Conservation (phyloP, 2,888 invertebrate genomes). For the Epirrhoe tristata region DNA sequence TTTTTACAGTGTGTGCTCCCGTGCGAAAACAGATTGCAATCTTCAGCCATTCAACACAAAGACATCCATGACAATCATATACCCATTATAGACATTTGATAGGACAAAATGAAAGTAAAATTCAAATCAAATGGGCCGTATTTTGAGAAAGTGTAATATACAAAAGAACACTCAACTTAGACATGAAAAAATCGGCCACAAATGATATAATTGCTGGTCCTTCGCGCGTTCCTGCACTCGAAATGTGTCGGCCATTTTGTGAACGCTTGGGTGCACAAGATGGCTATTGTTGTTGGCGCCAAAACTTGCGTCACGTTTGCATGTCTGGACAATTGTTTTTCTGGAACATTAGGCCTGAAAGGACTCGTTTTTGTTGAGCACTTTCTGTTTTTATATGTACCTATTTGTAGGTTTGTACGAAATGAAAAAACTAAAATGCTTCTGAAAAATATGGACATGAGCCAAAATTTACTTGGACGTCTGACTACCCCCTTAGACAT, state of each 20-base stretch:
- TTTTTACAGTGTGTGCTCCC: conserved; percentile 1
- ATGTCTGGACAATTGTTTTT: conserved; percentile 38
- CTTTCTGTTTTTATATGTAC: conserved; percentile 10
- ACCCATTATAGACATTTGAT: conserved; percentile 34
- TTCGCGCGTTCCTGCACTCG: conserved; percentile 24
- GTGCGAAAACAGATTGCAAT: conserved; percentile 18
- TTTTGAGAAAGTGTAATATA: conserved; percentile 39
- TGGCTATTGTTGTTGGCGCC: conserved; percentile 51
- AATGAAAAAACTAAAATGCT: too few species aligned
- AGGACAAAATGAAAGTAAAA: conserved; percentile 30
- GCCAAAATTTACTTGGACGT: too few species aligned
- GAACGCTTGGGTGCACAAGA: conserved; percentile 39
- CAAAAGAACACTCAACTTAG: conserved; percentile 33
- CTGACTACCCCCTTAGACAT: too few species aligned
- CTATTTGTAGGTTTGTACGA: too few species aligned
- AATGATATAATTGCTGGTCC: conserved; percentile 40
- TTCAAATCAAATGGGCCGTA: conserved; percentile 33
- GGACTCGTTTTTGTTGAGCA: conserved; percentile 22
- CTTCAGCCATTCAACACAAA: conserved; percentile 19
- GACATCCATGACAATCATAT: conserved; percentile 28
- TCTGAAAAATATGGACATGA: too few species aligned
- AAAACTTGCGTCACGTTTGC: conserved; percentile 46
- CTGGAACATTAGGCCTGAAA: conserved; percentile 13
- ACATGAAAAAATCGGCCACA: conserved; percentile 27
- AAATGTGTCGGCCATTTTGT: conserved; percentile 34